A percentile compares a stretch with the other conserved stretches of the same genome.
These are phyloP conservation scores for Aradophagus sp. DNA, from an alignment of 1,140 invertebrate genomes.

Conservation along the genomic window DNA sequence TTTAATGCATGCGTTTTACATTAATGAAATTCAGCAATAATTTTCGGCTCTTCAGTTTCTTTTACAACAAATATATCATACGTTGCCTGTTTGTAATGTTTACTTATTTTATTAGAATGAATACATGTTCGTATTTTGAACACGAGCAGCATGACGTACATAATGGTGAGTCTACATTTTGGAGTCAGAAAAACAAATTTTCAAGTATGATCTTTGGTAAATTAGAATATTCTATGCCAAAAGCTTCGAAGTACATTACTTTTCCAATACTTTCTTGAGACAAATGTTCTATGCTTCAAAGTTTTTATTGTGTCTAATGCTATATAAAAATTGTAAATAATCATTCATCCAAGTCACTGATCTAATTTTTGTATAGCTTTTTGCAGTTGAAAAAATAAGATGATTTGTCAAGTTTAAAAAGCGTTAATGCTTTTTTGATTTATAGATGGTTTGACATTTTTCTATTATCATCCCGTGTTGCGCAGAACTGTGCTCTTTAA, in stretches of 20 bases:
- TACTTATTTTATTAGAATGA: slow-evolving; percentile 53
- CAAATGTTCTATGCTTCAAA: slow-evolving; percentile 10
- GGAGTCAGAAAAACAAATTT: slow-evolving; percentile 30
- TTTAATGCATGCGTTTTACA: too few relatives aligned
- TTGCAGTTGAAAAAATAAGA: too few relatives aligned
- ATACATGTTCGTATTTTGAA: slow-evolving; percentile 46
- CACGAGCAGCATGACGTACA: slow-evolving; percentile 43
- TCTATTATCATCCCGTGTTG: too few relatives aligned
- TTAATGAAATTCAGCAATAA: slow-evolving; percentile 4
- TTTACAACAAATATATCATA: neutral
- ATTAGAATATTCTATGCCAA: slow-evolving; percentile 31
- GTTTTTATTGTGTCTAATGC: slow-evolving; percentile 6
- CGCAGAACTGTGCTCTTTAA: too few relatives aligned
- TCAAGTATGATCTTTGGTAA: slow-evolving; percentile 39
- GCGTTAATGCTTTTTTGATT: too few relatives aligned
- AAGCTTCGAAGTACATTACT: slow-evolving; percentile 9
- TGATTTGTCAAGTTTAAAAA: too few relatives aligned
- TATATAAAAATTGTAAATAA: too few relatives aligned
- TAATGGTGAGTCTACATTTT: slow-evolving; percentile 47
- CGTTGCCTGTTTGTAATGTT: slow-evolving; percentile 31
- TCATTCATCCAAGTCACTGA: too few relatives aligned
- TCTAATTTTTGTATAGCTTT: too few relatives aligned
- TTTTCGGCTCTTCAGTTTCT: slow-evolving; percentile 29
- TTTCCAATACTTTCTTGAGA: slow-evolving; percentile 6
- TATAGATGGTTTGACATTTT: too few relatives aligned